Conservation (phyloP, 2,888 invertebrate species). For the Resseliella maxima region DNA sequence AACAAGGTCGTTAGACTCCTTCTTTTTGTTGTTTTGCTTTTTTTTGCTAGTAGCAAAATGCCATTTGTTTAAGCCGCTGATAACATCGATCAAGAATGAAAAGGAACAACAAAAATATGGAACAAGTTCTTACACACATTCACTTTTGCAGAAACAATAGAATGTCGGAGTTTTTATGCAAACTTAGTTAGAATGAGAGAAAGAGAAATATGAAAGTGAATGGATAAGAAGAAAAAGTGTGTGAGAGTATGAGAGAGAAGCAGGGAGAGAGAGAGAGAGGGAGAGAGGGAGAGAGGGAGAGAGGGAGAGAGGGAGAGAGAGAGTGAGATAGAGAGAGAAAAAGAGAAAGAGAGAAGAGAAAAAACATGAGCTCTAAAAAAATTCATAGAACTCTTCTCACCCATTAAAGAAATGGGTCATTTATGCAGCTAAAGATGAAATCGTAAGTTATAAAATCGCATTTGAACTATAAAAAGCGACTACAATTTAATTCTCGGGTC, state of each 20-base stretch:
- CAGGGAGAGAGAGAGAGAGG: too few relatives aligned
- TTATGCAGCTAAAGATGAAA: constrained; percentile 15
- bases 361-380: neutral
- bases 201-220: too few relatives aligned
- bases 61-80: constrained; percentile 11
- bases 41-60: neutral
- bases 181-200: too few relatives aligned
- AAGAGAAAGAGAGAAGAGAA: too few relatives aligned
- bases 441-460: constrained; percentile 35
- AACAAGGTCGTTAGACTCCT: constrained; percentile 38
- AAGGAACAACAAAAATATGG: neutral
- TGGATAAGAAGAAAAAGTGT: too few relatives aligned
- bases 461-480: constrained; percentile 23
- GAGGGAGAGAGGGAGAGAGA: too few relatives aligned
- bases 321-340: too few relatives aligned
- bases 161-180: constrained; percentile 24
- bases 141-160: constrained; percentile 6
- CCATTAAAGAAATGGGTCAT: constrained; percentile 50
- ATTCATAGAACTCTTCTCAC: neutral
- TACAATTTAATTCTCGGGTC: constrained; percentile 34
- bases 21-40: neutral
- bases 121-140: neutral
- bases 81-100: neutral
- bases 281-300: too few relatives aligned
- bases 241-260: too few relatives aligned